Base-by-base conservation (phyloP, 2,888 invertebrate species). In the Lissocephala sabroskyi region DNA sequence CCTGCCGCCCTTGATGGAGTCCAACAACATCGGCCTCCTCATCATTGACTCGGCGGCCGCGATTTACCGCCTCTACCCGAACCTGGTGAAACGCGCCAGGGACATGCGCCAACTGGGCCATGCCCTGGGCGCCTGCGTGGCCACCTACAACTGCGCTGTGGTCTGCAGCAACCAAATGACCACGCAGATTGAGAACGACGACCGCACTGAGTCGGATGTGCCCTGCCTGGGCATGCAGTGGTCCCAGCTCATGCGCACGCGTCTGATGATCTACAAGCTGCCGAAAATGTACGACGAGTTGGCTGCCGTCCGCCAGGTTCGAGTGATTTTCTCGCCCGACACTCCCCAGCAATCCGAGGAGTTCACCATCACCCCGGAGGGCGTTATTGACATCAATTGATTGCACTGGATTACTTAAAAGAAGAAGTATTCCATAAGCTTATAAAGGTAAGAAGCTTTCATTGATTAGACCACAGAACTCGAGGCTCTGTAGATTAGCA, bases 11-110 rank as follows among this genome's bases (percentile, higher is more conserved):
- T 79, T 92, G 29, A 73, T 91, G 56, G 65, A 79, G 3, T 79
- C 68, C 9, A 78, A 82, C 3, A 82, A 83, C 39, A 86, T 91
- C 50, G 88, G 89, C 11, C 81, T 92, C 26, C 82, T 93, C 44
- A 80, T 92, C 6, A 85, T 92, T 14, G 92, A 93, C 81, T 92
- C 92, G 0, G 88, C 92, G 54, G 90, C 92, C 13, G 91, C 90
- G 1, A 83, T 89, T 29, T 92, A 90, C 81, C 85, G 90, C 40
- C 86, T 86, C 44, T 84, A 86, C 41, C 81, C 84, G 26, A 81
- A 85, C 62, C 85, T 85, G 54, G 70, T 79, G 5, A 62, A 68
- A 23, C 84, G 90, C 70, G 87, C 89, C 5, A 85, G 85, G 47
- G 86, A 88, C 60, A 84, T 91, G 59, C 83, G 87, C 55, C 80